A percentile compares a stretch with the other conserved stretches of the same genome.
Conservation (phyloP, 2,888 invertebrate species). For the Phyllotreta cruciferae region DNA sequence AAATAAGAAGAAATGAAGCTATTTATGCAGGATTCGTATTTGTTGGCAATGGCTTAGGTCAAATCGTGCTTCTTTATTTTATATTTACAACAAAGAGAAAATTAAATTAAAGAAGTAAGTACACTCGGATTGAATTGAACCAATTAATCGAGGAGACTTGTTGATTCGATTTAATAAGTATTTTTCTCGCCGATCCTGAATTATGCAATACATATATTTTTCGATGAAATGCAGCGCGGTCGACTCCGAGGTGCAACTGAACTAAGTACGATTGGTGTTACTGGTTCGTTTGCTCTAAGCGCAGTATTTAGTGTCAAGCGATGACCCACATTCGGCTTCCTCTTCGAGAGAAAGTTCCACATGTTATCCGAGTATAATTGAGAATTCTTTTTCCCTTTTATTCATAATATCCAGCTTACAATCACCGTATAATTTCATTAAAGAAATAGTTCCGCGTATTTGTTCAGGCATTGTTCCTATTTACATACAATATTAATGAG, state of each 20-base stretch:
- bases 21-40: slow-evolving; percentile 6
- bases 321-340: slow-evolving; percentile 37
- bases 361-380: slow-evolving; percentile 36
- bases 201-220: too few species aligned
- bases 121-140: too few species aligned
- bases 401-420: slow-evolving; percentile 29
- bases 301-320: slow-evolving; percentile 35
- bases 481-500: too few species aligned
- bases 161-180: too few species aligned
- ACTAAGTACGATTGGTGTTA: slow-evolving; percentile 36
- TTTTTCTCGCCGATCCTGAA: too few species aligned
- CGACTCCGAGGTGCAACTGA: slow-evolving; percentile 5
- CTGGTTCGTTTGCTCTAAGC: slow-evolving; percentile 34
- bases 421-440: slow-evolving; percentile 19
- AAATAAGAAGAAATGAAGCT: slow-evolving; percentile 3
- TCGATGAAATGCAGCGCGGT: too few species aligned
- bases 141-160: too few species aligned
- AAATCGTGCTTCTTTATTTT: slow-evolving; percentile 5
- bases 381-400: slow-evolving; percentile 41
- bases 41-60: slow-evolving; percentile 1
- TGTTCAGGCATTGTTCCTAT: too few species aligned
- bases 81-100: slow-evolving; percentile 9
- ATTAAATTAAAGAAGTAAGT: neutral
- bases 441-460: slow-evolving; percentile 6
- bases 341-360: slow-evolving; percentile 39